Percentiles rank a stretch among this genome's conserved stretches.
phyloP scores from a whole-genome alignment of 2,797 vertebrate genomes.

The Mus caroli region DNA sequence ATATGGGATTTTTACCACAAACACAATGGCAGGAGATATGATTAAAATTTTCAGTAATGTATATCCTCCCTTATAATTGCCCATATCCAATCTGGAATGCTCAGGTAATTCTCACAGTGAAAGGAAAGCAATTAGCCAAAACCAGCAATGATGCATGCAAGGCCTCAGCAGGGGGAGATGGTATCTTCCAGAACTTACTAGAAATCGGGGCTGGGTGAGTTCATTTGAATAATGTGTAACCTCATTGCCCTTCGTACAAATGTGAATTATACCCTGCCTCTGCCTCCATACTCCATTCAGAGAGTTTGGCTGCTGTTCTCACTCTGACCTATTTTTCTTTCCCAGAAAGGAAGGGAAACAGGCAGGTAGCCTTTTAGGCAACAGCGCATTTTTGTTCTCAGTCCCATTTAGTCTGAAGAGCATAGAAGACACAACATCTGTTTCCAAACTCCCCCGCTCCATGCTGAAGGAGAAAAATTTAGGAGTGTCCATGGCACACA shows the following conservation, averaged over 20 bases:
- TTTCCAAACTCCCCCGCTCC: neutral
- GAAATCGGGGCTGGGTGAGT: neutral
- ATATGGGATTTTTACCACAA: constrained; percentile 63
- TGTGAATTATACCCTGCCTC: neutral
- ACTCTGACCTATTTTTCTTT: constrained; percentile 62
- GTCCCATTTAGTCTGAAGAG: constrained; percentile 10
- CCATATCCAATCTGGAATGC: constrained; percentile 64
- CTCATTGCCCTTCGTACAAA: neutral
- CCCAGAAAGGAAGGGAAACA: neutral
- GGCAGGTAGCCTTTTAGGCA: neutral
- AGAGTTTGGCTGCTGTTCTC: neutral
- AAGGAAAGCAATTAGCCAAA: constrained; percentile 53
- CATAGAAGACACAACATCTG: neutral
- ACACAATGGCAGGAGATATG: constrained; percentile 62
- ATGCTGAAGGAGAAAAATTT: constrained; percentile 18
- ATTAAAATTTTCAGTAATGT: constrained; percentile 74
- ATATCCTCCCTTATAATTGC: constrained; percentile 58
- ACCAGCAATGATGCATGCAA: neutral
- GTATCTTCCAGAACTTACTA: constrained; percentile 2
- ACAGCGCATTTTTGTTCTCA: constrained; percentile 54
- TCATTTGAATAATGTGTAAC: constrained; percentile 43
- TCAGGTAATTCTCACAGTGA: constrained; percentile 2
- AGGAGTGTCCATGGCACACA: neutral
- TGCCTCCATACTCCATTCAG: constrained; percentile 27
- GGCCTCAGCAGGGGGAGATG: neutral